These are phyloP conservation scores for Zaprionus obscuricornis DNA, from an alignment of 2,888 invertebrate genomes.

Conservation along the genomic window DNA sequence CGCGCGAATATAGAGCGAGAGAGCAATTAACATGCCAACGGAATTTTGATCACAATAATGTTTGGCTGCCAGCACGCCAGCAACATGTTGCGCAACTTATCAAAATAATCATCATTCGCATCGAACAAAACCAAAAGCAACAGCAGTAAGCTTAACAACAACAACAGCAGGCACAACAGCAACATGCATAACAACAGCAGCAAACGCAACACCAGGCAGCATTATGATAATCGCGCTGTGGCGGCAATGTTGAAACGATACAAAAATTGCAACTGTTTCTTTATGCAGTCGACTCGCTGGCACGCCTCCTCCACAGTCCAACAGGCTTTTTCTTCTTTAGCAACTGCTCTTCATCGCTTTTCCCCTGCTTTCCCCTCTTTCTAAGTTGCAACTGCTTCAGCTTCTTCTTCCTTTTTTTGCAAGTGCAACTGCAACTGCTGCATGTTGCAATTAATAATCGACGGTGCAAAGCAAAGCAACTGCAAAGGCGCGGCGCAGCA, in stretches of 20 bases:
- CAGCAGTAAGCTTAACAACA: constrained; percentile 26
- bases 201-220: constrained; percentile 53
- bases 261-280: constrained; percentile 68
- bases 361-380: neutral
- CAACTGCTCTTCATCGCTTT: neutral
- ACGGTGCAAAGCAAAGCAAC: constrained; percentile 51
- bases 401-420: no score
- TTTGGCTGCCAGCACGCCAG: constrained; percentile 21
- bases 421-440: constrained; percentile 27
- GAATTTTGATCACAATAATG: constrained; percentile 32
- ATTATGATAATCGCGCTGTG: constrained; percentile 70
- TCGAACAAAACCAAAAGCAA: constrained; percentile 41
- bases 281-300: constrained; percentile 42
- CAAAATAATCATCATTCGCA: constrained; percentile 72
- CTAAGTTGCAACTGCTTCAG: no score
- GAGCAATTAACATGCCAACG: constrained; percentile 62
- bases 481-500: constrained; percentile 44
- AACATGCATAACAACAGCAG: constrained; percentile 17
- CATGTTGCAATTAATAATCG: constrained; percentile 74
- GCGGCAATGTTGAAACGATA: constrained; percentile 67
- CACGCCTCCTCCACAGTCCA: constrained; percentile 25
- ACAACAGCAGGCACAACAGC: constrained; percentile 9
- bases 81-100: constrained; percentile 70
- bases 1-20: neutral
- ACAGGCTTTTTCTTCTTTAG: no score